These are phyloP conservation scores for Caenorhabditis afra DNA, from an alignment of 2,888 invertebrate species.

Conservation along the genomic window DNA sequence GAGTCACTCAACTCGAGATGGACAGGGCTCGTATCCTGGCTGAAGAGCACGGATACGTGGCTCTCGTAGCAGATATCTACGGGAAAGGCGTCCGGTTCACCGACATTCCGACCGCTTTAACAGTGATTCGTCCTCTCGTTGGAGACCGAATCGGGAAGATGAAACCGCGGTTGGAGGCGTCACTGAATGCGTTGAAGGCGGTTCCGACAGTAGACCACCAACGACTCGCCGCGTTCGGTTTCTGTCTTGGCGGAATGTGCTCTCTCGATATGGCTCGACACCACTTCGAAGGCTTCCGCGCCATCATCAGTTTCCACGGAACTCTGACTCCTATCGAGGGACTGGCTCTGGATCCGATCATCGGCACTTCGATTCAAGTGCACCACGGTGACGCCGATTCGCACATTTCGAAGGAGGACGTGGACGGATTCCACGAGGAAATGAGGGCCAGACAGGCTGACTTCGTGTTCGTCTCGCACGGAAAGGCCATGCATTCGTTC, in stretches of 20 bases:
- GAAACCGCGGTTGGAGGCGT: constrained; percentile 64
- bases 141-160: constrained; percentile 64
- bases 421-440: constrained; percentile 68
- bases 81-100: constrained; percentile 70
- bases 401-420: constrained; percentile 66
- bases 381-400: constrained; percentile 76
- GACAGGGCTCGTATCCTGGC: constrained; percentile 66
- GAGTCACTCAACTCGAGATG: constrained; percentile 68
- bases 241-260: constrained; percentile 33
- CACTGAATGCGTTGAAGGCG: constrained; percentile 57
- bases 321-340: constrained; percentile 34
- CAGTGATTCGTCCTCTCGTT: constrained; percentile 61
- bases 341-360: constrained; percentile 4
- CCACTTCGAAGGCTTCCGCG: constrained; percentile 6
- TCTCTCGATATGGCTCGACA: constrained; percentile 28
- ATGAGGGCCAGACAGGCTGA: constrained; percentile 72
- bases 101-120: constrained; percentile 61
- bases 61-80: constrained; percentile 75
- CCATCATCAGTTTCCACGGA: constrained; percentile 34
- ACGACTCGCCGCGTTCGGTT: constrained; percentile 15
- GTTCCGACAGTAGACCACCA: constrained; percentile 15
- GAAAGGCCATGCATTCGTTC: constrained; percentile 74
- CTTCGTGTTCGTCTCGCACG: constrained; percentile 70
- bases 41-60: constrained; percentile 58
- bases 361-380: constrained; percentile 41